phyloP scores from a whole-genome alignment of 2,113 vertebrate genomes.

The Notechis scutatus region DNA sequence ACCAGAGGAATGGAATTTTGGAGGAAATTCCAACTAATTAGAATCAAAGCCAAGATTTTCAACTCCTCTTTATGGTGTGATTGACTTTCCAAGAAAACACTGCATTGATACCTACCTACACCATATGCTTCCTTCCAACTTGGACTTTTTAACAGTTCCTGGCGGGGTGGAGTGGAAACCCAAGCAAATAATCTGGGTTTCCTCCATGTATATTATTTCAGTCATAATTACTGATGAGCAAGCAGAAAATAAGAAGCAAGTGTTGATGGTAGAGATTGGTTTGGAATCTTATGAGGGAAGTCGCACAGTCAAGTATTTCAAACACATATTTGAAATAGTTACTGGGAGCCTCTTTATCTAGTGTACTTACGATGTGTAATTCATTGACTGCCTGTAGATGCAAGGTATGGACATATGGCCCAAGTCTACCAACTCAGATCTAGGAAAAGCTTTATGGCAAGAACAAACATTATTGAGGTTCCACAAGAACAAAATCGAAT shows the following conservation, averaged over 20 bases:
- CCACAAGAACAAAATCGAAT: neutral
- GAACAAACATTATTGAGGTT: neutral
- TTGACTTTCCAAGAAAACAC: neutral
- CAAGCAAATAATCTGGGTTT: neutral
- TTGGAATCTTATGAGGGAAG: no score
- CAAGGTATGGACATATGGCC: neutral
- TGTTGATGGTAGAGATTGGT: neutral
- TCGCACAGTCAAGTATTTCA: neutral
- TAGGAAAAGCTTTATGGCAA: neutral
- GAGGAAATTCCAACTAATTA: rapidly evolving
- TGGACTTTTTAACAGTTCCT: neutral
- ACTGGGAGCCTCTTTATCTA: neutral
- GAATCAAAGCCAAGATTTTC: neutral
- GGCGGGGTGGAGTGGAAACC: rapidly evolving
- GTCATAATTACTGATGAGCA: neutral
- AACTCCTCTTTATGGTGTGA: neutral
- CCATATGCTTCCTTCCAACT: neutral
- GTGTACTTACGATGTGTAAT: neutral
- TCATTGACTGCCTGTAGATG: neutral
- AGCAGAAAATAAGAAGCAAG: neutral
- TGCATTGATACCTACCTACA: neutral
- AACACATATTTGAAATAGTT: neutral
- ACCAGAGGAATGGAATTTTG: neutral
- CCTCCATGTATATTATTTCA: neutral
- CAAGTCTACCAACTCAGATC: neutral